These are phyloP conservation scores for Hypselothyrea guttata DNA, from an alignment of 2,888 invertebrate species.

Conservation along the genomic window DNA sequence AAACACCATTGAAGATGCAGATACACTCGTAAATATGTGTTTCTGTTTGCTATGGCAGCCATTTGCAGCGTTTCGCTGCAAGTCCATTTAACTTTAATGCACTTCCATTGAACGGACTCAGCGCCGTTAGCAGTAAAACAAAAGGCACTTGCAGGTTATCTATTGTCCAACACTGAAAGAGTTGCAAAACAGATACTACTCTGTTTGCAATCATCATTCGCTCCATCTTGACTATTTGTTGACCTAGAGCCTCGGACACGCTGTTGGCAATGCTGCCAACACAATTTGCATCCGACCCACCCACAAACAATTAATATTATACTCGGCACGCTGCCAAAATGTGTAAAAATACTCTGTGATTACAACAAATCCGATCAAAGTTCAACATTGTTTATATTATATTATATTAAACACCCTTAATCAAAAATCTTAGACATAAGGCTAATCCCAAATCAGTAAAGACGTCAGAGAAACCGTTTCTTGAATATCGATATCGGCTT, in stretches of 20 bases:
- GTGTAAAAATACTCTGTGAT: conserved; percentile 23
- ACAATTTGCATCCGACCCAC: conserved; percentile 51
- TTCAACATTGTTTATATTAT: background rate
- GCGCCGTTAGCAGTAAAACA: conserved; percentile 16
- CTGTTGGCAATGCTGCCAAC: conserved; percentile 56
- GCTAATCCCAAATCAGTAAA: too few species aligned
- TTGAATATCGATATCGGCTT: too few species aligned
- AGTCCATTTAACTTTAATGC: conserved; percentile 67
- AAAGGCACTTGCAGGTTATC: conserved; percentile 28
- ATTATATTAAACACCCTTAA: too few species aligned
- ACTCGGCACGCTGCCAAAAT: conserved; percentile 53
- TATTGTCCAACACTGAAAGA: conserved; percentile 31
- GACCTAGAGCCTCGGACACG: conserved; percentile 45
- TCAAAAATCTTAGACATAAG: too few species aligned
- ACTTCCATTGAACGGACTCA: conserved; percentile 45
- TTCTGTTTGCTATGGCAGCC: conserved; percentile 54
- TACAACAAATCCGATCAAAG: background rate
- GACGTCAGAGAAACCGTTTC: too few species aligned
- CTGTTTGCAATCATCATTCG: background rate
- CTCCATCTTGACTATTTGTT: conserved; percentile 9
- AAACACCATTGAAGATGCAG: conserved; percentile 18
- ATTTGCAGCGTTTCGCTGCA: conserved; percentile 63
- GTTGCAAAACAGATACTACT: conserved; percentile 8
- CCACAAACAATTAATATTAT: conserved; percentile 60
- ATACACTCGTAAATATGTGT: conserved; percentile 10